Evolutionary conservation across 2,113 vertebrate genomes (phyloP), one percentile per base, ranked within the genome.

Genomic region (Delphinus delphis): DNA sequence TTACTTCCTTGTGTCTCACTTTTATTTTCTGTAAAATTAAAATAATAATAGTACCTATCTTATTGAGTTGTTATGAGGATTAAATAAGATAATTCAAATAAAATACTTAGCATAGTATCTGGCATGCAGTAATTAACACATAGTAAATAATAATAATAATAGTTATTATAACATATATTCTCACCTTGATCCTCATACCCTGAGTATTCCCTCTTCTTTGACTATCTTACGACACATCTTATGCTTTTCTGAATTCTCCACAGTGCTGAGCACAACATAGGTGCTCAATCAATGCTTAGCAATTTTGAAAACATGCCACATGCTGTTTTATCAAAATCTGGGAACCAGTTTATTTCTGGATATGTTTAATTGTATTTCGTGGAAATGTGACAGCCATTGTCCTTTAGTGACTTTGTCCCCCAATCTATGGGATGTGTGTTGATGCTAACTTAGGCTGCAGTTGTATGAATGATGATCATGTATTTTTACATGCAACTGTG

Each of bases 261-360:
- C 21, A 77, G 33, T 97, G 77, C 62, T 71, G 47, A 93, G 33
- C 8, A 93, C 58, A 90, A 74, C 4, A 12, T 55, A 91, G 82
- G 21, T 88, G 33, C 44, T 91, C 77, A 79, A n/a, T 93, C 38
- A 38, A 41, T 91, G 95, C 63, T 96, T 88, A 95, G 74, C 76
- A 90, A 74, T 88, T 96, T 81, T 81, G 77, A 90, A 87, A 93
- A 93, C 10, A 79, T 90, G 44, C 53, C 73, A 65, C 88, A 65
- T 97, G 67, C 67, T 91, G 44, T 76, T 93, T 91, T 90, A 93
- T 92, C 93, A 95, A 96, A 96, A 96, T 97, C 91, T 93, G 36
- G 81, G 71, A 86, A 38, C 47, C 33, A 91, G 31, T 92, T 95
- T 95, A 70, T 83, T 97, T 96, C n/a, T 93, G 82, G 28, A 88